Evolutionary conservation across 2,113 vertebrate genomes (phyloP).

Genomic region (Egretta garzetta): DNA sequence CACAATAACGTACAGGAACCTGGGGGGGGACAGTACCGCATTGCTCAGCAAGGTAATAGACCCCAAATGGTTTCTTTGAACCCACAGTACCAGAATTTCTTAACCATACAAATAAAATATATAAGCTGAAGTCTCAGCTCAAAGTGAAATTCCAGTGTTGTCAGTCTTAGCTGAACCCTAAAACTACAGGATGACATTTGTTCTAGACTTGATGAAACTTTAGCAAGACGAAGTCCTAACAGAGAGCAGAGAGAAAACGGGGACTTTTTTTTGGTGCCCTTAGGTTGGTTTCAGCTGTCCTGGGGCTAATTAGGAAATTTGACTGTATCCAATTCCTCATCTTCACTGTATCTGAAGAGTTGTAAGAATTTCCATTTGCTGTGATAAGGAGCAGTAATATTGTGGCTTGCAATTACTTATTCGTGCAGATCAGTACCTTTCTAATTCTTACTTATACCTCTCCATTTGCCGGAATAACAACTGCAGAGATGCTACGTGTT

Average conservation of each 20-base stretch:
- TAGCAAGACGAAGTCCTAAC: not conserved
- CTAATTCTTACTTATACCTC: not conserved
- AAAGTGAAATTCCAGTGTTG: not conserved
- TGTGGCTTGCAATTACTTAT: slow-evolving; percentile 7
- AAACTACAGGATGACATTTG: not conserved
- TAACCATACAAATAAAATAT: not conserved
- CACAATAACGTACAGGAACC: not conserved
- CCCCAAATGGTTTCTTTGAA: not conserved
- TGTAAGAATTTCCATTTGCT: slow-evolving; percentile 17
- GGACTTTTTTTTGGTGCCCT: not conserved
- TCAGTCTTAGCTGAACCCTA: not conserved
- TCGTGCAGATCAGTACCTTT: not conserved
- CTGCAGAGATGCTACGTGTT: not conserved
- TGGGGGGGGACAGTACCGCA: not conserved
- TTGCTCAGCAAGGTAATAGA: not conserved
- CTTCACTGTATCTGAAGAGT: slow-evolving; percentile 1
- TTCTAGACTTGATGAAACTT: not conserved
- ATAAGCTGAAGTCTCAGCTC: not conserved
- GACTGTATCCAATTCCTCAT: not conserved
- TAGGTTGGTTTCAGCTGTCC: not conserved
- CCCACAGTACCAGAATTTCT: not conserved
- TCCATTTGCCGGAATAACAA: not conserved
- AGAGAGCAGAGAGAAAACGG: not conserved
- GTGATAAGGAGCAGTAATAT: slow-evolving; percentile 15
- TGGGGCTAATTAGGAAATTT: slow-evolving; percentile 22